phyloP scores from a whole-genome alignment of 2,888 invertebrate genomes.

The Tanytarsus gracilentus region DNA sequence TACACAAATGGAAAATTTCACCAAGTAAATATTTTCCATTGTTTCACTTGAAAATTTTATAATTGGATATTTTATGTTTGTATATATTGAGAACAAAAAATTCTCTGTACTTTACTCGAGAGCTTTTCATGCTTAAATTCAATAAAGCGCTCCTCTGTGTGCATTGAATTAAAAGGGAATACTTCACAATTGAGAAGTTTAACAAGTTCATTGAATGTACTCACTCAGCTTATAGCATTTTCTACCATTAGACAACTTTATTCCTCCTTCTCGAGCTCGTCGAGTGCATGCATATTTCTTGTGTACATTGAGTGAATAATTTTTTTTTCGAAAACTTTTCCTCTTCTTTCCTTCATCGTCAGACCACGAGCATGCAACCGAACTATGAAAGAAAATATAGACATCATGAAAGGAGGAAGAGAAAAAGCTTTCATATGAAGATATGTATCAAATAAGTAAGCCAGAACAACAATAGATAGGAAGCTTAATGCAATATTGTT shows the following conservation, averaged over 20 bases:
- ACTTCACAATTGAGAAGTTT: neutral
- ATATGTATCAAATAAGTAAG: neutral
- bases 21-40: too few relatives aligned
- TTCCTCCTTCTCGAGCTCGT: neutral
- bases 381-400: neutral
- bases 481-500: neutral
- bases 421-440: neutral
- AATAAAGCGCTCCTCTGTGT: neutral
- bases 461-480: neutral
- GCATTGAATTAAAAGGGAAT: too few relatives aligned
- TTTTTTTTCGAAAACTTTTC: too few relatives aligned
- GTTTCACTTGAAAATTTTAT: too few relatives aligned
- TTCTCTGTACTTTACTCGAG: too few relatives aligned
- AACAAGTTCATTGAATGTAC: conserved; percentile 1
- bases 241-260: conserved; percentile 5
- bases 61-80: too few relatives aligned
- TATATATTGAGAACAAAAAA: too few relatives aligned
- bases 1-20: too few relatives aligned
- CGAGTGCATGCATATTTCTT: neutral
- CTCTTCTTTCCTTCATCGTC: neutral
- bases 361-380: too few relatives aligned
- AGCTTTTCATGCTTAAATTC: neutral
- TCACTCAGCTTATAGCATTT: neutral
- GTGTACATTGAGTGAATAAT: too few relatives aligned
- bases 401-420: neutral